A percentile compares a stretch with the other conserved stretches of the same genome.
Evolutionary conservation across 92 coral and sea anemone species (phyloP).

Genomic region (Isaurus tuberculatus): DNA sequence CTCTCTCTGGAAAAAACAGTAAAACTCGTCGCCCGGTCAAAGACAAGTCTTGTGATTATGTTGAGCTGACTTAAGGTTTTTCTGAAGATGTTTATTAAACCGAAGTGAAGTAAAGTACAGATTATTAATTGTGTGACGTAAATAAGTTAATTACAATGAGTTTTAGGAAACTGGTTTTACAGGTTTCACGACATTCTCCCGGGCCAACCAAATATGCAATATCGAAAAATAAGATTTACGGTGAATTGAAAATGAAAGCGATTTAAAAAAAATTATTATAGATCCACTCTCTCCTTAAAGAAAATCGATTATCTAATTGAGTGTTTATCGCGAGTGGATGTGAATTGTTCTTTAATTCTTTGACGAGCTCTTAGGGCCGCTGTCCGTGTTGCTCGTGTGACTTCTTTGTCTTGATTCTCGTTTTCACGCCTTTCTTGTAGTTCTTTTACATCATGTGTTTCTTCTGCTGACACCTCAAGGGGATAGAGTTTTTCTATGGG

Average conservation of each 20-base stretch:
- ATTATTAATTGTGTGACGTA: too few species aligned
- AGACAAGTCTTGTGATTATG: too few species aligned
- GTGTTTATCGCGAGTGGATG: neutral
- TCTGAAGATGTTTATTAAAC: too few species aligned
- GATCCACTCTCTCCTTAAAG: constrained; percentile 5
- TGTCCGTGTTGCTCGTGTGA: constrained; percentile 19
- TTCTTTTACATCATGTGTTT: neutral
- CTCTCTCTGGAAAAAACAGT: too few species aligned
- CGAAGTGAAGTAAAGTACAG: too few species aligned
- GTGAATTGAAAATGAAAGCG: constrained; percentile 2
- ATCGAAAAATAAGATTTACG: constrained; percentile 19
- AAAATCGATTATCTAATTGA: constrained; percentile 1
- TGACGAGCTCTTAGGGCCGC: constrained; percentile 23
- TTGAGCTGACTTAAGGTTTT: too few species aligned
- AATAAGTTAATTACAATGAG: too few species aligned
- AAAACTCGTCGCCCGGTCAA: too few species aligned
- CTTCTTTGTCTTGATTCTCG: constrained; percentile 6
- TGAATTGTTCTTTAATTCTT: constrained; percentile 19
- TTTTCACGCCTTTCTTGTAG: constrained; percentile 19
- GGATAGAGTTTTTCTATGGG: constrained; percentile 59
- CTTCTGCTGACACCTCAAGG: constrained; percentile 5
- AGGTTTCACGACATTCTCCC: constrained; percentile 28
- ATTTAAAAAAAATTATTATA: neutral
- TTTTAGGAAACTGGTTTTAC: too few species aligned
- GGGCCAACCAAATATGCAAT: constrained; percentile 23